Evolutionary conservation across 2,113 vertebrate genomes (phyloP).

Genomic region (Pedetes capensis): DNA sequence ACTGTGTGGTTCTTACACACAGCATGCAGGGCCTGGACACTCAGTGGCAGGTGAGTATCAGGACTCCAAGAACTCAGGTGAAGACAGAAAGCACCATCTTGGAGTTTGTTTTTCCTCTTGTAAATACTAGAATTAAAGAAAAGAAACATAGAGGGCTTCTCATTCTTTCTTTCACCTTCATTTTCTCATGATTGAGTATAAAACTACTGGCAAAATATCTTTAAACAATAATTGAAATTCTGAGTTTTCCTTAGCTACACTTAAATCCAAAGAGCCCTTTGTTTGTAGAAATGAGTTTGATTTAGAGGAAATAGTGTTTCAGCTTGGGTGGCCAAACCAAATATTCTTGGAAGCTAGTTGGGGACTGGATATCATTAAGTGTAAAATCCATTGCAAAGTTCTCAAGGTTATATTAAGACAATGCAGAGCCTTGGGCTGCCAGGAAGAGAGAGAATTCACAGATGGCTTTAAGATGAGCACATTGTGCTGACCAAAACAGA

Average conservation of each 20-base stretch:
- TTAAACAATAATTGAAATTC: not conserved
- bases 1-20: rapidly evolving
- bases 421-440: not conserved
- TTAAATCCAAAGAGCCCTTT: not conserved
- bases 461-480: slow-evolving; percentile 29
- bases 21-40: rapidly evolving
- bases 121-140: not conserved
- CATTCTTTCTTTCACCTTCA: too few relatives aligned
- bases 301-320: not conserved
- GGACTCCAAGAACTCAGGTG: not conserved
- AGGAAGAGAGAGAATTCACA: not conserved
- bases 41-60: not conserved
- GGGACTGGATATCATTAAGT: not conserved
- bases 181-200: not conserved
- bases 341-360: not conserved
- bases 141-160: not conserved
- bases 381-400: not conserved
- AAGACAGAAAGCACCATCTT: not conserved
- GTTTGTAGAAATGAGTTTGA: not conserved
- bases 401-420: not conserved
- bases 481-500: not conserved
- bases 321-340: not conserved
- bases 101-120: not conserved
- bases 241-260: not conserved
- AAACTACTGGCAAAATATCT: not conserved